Conservation (phyloP, 2,113 vertebrate species). For the Rynchops niger region DNA sequence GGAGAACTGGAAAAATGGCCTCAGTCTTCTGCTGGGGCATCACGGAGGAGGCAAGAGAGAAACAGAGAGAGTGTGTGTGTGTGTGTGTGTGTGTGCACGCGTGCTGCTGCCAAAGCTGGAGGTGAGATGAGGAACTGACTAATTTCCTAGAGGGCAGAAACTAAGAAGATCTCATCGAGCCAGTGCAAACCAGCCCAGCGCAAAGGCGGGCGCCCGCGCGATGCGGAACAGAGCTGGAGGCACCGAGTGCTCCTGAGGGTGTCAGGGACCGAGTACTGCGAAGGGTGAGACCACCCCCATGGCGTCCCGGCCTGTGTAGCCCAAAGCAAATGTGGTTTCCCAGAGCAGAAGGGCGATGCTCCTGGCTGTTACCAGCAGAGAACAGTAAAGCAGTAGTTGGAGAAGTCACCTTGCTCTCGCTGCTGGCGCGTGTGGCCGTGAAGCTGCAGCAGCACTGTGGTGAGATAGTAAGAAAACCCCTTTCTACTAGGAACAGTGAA, state of each 20-base stretch:
- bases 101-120: neutral
- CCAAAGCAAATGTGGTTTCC: neutral
- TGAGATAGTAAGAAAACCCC: neutral
- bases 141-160: neutral
- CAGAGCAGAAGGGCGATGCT: neutral
- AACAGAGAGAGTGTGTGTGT: too few species aligned
- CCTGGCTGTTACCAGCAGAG: neutral
- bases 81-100: neutral
- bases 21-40: neutral
- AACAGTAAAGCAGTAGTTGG: neutral
- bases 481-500: neutral
- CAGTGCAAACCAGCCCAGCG: neutral
- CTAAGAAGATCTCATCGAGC: neutral
- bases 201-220: neutral
- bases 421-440: accelerated
- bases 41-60: neutral
- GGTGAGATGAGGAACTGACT: neutral
- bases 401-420: neutral
- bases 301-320: neutral
- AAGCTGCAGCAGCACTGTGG: neutral
- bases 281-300: neutral
- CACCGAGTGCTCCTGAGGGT: accelerated
- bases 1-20: neutral
- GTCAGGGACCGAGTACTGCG: neutral
- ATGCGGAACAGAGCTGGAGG: neutral